These are phyloP conservation scores for Xiphydria camelus DNA, from an alignment of 2,888 invertebrate species.

Conservation along the genomic window DNA sequence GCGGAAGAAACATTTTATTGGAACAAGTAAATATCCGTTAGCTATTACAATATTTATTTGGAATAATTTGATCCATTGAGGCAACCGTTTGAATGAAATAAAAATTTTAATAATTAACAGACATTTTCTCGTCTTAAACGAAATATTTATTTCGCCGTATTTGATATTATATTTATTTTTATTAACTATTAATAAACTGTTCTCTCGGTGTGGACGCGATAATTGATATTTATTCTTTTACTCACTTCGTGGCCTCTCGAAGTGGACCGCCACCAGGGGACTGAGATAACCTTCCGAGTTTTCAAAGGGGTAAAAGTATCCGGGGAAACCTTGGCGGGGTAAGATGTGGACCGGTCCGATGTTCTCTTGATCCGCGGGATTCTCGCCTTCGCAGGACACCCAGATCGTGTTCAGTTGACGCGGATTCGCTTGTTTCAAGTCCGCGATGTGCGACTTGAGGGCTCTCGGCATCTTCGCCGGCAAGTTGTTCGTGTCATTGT, in stretches of 20 bases:
- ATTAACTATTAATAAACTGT: not conserved
- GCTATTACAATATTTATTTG: too few relatives aligned
- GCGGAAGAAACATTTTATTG: too few relatives aligned
- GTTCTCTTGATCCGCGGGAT: slow-evolving; percentile 89
- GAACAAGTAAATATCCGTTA: too few relatives aligned
- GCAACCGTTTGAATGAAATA: too few relatives aligned
- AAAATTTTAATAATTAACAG: too few relatives aligned
- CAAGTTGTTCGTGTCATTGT: slow-evolving; percentile 70
- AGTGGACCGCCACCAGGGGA: slow-evolving; percentile 84
- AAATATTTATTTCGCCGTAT: too few relatives aligned
- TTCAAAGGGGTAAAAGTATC: slow-evolving; percentile 86
- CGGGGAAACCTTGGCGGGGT: slow-evolving; percentile 83
- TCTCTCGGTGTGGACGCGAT: too few relatives aligned
- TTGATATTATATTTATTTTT: slow-evolving; percentile 2
- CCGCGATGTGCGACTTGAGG: slow-evolving; percentile 70
- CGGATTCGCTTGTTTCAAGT: slow-evolving; percentile 57
- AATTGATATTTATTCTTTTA: slow-evolving; percentile 27
- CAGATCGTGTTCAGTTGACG: slow-evolving; percentile 80
- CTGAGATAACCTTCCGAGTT: slow-evolving; percentile 87
- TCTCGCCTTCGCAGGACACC: slow-evolving; percentile 93
- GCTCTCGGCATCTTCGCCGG: slow-evolving; percentile 76
- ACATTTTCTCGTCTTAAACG: too few relatives aligned
- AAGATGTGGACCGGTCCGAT: slow-evolving; percentile 82
- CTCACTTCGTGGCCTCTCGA: slow-evolving; percentile 81
- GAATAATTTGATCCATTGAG: too few relatives aligned